phyloP scores from a whole-genome alignment of 2,797 vertebrate genomes.

The Malurus splendens region DNA sequence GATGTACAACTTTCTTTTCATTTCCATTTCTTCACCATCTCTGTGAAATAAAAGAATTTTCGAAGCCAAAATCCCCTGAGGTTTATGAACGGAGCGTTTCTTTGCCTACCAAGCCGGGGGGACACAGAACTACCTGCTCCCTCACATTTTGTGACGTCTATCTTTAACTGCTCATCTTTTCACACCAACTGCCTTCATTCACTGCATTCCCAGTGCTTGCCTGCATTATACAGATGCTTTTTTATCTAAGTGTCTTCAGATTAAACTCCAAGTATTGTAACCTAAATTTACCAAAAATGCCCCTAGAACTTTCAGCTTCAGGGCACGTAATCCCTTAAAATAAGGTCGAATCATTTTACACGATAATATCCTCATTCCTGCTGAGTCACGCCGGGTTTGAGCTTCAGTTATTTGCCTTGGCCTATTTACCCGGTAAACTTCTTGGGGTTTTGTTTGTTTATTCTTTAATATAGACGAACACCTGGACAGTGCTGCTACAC shows the following conservation, averaged over 20 bases:
- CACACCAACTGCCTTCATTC: neutral
- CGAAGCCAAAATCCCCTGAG: neutral
- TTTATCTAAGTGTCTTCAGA: neutral
- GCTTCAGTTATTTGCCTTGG: neutral
- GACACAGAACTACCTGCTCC: neutral
- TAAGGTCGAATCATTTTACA: neutral
- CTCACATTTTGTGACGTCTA: neutral
- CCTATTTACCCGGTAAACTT: neutral
- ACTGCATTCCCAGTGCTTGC: neutral
- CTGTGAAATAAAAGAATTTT: neutral
- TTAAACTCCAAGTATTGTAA: neutral
- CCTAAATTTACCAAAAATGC: accelerated
- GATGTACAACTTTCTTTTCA: neutral
- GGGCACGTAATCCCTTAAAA: neutral
- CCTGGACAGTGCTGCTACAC: neutral
- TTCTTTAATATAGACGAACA: neutral
- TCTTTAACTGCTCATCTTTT: neutral
- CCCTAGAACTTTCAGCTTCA: neutral
- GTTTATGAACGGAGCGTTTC: neutral
- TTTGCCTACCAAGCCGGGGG: neutral
- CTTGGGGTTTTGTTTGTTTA: neutral
- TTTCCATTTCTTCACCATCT: neutral
- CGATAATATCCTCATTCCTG: neutral
- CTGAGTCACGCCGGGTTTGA: neutral
- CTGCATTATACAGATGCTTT: neutral